Percentiles rank a stretch among this genome's conserved stretches.
phyloP scores from a whole-genome alignment of 2,797 vertebrate species.

The Gambusia yucatana region DNA sequence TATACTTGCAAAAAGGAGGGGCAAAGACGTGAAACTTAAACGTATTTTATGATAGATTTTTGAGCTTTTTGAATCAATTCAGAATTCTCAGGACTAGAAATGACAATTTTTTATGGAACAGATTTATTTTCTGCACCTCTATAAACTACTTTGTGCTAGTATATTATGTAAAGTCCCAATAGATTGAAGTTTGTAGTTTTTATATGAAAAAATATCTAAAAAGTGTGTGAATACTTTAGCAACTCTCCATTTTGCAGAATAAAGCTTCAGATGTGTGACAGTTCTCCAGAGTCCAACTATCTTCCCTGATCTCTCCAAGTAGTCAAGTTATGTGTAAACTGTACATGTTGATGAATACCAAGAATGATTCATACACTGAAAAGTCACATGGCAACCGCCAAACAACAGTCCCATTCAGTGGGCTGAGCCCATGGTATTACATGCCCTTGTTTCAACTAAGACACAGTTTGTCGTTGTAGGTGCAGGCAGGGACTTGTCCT shows the following conservation, averaged over 20 bases:
- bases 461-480: constrained; percentile 51
- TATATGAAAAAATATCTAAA: neutral
- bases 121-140: neutral
- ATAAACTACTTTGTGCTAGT: neutral
- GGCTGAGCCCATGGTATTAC: constrained; percentile 49
- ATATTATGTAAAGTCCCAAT: neutral
- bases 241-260: neutral
- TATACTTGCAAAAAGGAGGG: no score
- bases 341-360: constrained; percentile 33
- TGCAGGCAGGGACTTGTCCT: constrained; percentile 74
- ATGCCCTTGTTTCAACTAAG: constrained; percentile 66
- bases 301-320: constrained; percentile 24
- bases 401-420: constrained; percentile 74
- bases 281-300: constrained; percentile 19
- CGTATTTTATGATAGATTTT: no score
- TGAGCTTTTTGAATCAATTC: no score
- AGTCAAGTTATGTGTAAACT: constrained; percentile 39
- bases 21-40: no score
- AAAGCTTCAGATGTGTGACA: constrained; percentile 11
- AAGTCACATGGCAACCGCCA: constrained; percentile 56
- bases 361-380: constrained; percentile 50
- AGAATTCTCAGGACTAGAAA: no score
- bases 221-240: neutral
- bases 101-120: no score
- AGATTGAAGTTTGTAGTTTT: neutral